phyloP scores from a whole-genome alignment of 2,888 invertebrate genomes.

The Meloe dianella region DNA sequence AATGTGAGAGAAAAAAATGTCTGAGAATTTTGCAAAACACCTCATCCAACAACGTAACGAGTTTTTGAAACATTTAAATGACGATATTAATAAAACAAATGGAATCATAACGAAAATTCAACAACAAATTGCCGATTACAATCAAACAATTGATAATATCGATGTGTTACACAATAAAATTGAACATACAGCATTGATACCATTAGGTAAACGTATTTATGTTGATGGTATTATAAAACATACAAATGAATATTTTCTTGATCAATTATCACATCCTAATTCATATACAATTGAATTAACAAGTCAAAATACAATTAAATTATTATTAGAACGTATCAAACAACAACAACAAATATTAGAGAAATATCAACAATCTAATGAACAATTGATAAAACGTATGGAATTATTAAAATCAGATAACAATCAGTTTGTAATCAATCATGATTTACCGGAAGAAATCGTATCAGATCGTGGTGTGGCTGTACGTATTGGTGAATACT shows the following conservation, averaged over 20 bases:
- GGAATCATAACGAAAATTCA: constrained; percentile 27
- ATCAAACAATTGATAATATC: constrained; percentile 39
- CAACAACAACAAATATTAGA: constrained; percentile 37
- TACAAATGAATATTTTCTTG: constrained; percentile 49
- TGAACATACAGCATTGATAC: constrained; percentile 46
- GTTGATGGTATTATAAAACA: constrained; percentile 49
- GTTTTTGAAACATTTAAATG: constrained; percentile 40
- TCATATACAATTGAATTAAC: constrained; percentile 43
- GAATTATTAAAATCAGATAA: constrained; percentile 39
- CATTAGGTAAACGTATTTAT: constrained; percentile 50
- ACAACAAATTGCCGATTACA: constrained; percentile 36
- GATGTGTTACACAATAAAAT: constrained; percentile 40
- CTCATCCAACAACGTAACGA: constrained; percentile 33
- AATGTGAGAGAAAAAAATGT: constrained; percentile 11
- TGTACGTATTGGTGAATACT: constrained; percentile 48
- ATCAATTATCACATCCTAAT: constrained; percentile 42
- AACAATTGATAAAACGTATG: constrained; percentile 45
- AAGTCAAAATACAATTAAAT: constrained; percentile 40
- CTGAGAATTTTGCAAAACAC: constrained; percentile 13
- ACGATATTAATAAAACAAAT: constrained; percentile 41
- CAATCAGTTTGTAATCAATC: background rate
- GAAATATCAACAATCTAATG: constrained; percentile 38
- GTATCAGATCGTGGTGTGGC: constrained; percentile 50
- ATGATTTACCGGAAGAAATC: constrained; percentile 44
- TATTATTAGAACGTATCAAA: constrained; percentile 38